A percentile compares a stretch with the other conserved stretches of the same genome.
These are phyloP conservation scores for Melanotaenia maccullochi DNA, from an alignment of 2,797 vertebrate species.

Conservation along the genomic window DNA sequence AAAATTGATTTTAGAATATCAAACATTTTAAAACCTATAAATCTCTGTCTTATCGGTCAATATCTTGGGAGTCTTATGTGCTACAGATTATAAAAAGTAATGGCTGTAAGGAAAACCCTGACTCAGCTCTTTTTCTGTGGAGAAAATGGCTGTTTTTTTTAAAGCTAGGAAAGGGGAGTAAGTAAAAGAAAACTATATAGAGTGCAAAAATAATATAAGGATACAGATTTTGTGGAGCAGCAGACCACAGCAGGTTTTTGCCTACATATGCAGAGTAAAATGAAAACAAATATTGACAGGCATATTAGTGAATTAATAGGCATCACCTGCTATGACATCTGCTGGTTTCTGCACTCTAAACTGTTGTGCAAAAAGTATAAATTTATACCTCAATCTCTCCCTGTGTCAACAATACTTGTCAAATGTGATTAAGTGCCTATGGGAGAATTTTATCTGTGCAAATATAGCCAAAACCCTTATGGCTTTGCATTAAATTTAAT, in stretches of 20 bases:
- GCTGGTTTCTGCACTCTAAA: neutral
- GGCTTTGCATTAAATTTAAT: neutral
- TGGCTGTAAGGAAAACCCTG: neutral
- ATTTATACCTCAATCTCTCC: neutral
- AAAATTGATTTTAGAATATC: neutral
- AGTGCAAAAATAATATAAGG: too few species aligned
- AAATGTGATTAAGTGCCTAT: neutral
- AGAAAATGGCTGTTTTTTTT: too few species aligned
- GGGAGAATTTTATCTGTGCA: neutral
- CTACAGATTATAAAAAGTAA: neutral
- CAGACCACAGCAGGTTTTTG: too few species aligned
- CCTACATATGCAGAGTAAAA: too few species aligned
- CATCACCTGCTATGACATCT: neutral
- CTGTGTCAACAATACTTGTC: neutral
- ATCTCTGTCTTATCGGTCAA: neutral
- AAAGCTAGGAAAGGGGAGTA: too few species aligned
- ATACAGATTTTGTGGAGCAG: too few species aligned
- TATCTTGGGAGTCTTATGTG: neutral
- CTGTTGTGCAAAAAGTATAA: neutral
- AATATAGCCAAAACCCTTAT: neutral
- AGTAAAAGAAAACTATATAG: too few species aligned
- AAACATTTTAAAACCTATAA: neutral
- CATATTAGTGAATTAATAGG: neutral
- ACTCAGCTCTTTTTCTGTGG: neutral
- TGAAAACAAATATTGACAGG: neutral